Evolutionary conservation across 2,888 invertebrate genomes (phyloP).

Genomic region (Cybosia mesomella): DNA sequence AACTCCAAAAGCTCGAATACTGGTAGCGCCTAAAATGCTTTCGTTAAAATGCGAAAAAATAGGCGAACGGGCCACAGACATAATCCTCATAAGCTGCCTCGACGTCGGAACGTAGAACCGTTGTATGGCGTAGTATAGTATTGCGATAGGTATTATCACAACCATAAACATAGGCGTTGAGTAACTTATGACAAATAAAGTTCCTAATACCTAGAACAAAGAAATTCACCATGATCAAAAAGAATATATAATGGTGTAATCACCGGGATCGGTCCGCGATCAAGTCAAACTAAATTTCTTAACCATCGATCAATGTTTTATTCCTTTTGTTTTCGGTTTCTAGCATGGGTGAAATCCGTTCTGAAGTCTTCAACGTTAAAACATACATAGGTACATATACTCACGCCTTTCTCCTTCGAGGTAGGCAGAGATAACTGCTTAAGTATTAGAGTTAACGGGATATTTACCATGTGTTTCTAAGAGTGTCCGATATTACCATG

Average conservation of each 20-base stretch:
- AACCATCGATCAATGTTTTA: no score
- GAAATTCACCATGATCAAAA: background rate
- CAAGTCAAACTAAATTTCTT: no score
- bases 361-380: no score
- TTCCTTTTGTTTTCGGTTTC: no score
- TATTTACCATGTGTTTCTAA: no score
- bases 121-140: slow-evolving; percentile 95
- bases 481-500: no score
- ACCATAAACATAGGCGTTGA: slow-evolving; percentile 94
- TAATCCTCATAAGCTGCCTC: slow-evolving; percentile 96
- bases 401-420: no score
- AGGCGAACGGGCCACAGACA: slow-evolving; percentile 97
- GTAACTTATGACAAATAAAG: slow-evolving; percentile 94
- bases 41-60: slow-evolving; percentile 99
- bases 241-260: no score
- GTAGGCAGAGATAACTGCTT: no score
- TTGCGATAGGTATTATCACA: slow-evolving; percentile 92
- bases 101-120: slow-evolving; percentile 98
- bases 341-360: no score
- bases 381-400: no score
- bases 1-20: slow-evolving; percentile 95
- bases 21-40: slow-evolving; percentile 94
- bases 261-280: background rate
- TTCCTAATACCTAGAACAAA: slow-evolving; percentile 91
- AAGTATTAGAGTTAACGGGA: no score